phyloP scores from a whole-genome alignment of 2,797 vertebrate species.

The Gallinago stenura region DNA sequence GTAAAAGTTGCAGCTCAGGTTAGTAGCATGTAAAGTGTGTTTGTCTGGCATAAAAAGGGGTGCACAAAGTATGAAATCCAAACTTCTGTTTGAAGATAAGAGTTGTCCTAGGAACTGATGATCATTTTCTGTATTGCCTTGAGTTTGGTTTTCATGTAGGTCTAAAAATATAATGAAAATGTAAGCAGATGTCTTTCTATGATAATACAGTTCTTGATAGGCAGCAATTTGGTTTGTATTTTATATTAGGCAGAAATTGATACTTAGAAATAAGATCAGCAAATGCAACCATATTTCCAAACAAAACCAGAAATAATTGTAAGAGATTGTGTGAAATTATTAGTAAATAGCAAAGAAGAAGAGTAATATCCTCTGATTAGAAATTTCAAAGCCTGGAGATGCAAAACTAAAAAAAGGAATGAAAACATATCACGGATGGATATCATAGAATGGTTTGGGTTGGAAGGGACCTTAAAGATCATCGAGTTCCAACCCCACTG shows the following conservation, averaged over 20 bases:
- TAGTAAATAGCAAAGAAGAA: not conserved
- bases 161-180: not conserved
- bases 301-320: not conserved
- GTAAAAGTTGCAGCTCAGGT: not conserved
- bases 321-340: not conserved
- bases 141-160: not conserved
- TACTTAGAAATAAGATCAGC: not conserved
- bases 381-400: not conserved
- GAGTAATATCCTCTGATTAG: not conserved
- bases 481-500: not conserved
- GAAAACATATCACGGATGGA: not conserved
- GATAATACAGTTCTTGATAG: not conserved
- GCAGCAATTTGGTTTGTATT: not conserved
- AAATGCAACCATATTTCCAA: not conserved
- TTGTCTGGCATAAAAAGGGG: not conserved
- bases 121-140: not conserved
- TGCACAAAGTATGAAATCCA: not conserved
- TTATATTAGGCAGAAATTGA: not conserved
- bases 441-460: not conserved
- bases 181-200: not conserved
- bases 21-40: not conserved
- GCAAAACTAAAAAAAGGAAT: not conserved
- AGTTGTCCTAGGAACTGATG: not conserved
- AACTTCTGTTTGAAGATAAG: not conserved
- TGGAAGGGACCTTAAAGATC: not conserved